phyloP scores from a whole-genome alignment of 2,888 invertebrate genomes.

The Iselma pallidipennis region DNA sequence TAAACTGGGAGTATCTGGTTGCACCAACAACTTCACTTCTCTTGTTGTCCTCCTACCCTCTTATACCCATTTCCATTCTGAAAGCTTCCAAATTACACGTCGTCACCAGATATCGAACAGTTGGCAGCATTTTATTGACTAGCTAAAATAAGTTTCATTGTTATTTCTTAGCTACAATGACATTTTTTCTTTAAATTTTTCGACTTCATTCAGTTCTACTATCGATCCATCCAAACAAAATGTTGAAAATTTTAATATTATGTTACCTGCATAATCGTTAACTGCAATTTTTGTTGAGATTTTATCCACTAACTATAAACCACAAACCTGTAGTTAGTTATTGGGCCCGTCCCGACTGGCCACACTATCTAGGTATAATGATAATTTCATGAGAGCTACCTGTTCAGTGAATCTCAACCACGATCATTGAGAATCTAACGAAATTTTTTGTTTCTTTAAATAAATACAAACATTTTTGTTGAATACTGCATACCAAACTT shows the following conservation, averaged over 20 bases:
- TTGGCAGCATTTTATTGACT: slow-evolving; percentile 33
- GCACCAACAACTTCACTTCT: slow-evolving; percentile 21
- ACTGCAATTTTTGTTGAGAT: neutral
- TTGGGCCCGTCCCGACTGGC: slow-evolving; percentile 15
- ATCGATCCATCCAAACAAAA: neutral
- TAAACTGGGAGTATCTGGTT: slow-evolving; percentile 31
- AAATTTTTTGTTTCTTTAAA: too few relatives aligned
- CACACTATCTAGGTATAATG: neutral
- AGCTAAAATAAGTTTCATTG: slow-evolving; percentile 30
- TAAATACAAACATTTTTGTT: neutral
- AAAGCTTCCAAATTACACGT: slow-evolving; percentile 42
- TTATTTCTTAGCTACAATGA: neutral
- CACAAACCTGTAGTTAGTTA: slow-evolving; percentile 29
- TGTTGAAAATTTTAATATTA: neutral
- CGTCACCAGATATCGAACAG: slow-evolving; percentile 37
- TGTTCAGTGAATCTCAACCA: neutral
- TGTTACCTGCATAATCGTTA: neutral
- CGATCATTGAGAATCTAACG: neutral
- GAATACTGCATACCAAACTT: neutral
- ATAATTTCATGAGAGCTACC: neutral
- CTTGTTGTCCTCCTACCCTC: slow-evolving; percentile 12
- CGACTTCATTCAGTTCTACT: neutral
- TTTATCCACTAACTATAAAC: slow-evolving; percentile 27
- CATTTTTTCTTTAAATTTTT: too few relatives aligned
- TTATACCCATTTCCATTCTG: slow-evolving; percentile 18